A percentile compares a stretch with the other conserved stretches of the same genome.
phyloP scores from a whole-genome alignment of 2,113 vertebrate species.

The Chaetops frenatus region DNA sequence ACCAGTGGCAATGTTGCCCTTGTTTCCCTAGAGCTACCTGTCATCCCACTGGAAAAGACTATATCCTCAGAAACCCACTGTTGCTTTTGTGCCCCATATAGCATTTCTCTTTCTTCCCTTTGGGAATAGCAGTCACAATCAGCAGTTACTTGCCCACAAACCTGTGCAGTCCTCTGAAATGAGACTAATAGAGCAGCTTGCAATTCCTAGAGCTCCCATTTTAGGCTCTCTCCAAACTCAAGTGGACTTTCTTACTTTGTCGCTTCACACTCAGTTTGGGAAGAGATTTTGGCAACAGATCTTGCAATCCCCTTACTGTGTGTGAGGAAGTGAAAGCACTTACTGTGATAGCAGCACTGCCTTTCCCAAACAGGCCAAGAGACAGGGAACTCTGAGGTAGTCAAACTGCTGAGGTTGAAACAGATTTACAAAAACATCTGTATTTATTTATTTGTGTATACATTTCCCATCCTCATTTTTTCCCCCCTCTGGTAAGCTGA shows the following conservation, averaged over 20 bases:
- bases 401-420: not conserved
- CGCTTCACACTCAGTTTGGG: not conserved
- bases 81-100: constrained; percentile 15
- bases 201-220: not conserved
- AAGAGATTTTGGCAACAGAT: not conserved
- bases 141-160: not conserved
- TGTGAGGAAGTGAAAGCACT: not conserved
- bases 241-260: not conserved
- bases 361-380: not conserved
- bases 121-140: constrained; percentile 24
- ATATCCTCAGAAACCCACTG: constrained; percentile 1
- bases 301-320: not conserved
- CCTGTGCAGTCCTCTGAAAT: not conserved
- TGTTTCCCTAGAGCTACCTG: not conserved
- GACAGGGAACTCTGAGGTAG: not conserved
- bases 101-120: constrained; percentile 7
- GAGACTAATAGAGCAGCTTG: not conserved
- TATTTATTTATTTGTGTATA: not conserved
- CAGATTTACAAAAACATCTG: not conserved
- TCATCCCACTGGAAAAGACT: not conserved
- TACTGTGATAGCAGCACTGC: not conserved
- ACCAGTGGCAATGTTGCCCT: not conserved
- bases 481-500: not conserved
- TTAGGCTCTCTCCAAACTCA: not conserved
- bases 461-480: not conserved